These are phyloP conservation scores for Neoascia interrupta DNA, from an alignment of 2,888 invertebrate genomes.

Conservation along the genomic window DNA sequence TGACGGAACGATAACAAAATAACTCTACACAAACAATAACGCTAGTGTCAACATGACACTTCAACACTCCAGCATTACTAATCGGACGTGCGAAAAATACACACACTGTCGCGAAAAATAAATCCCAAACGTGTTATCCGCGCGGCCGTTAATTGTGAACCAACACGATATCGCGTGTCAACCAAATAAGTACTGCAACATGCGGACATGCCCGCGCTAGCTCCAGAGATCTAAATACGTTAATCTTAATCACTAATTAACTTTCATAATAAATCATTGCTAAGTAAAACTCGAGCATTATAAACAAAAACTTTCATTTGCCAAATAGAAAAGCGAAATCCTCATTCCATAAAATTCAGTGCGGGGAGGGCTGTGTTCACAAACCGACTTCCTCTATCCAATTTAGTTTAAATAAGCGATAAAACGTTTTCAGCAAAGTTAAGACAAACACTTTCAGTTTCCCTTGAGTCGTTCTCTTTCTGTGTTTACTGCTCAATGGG, in stretches of 20 bases:
- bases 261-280: slow-evolving; percentile 19
- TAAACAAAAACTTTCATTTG: slow-evolving; percentile 21
- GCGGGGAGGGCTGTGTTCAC: background rate
- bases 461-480: background rate
- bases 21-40: slow-evolving; percentile 24
- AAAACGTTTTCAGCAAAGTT: slow-evolving; percentile 3
- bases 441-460: slow-evolving; percentile 6
- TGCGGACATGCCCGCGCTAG: slow-evolving; percentile 5
- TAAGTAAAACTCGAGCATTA: slow-evolving; percentile 14
- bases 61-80: slow-evolving; percentile 6
- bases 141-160: slow-evolving; percentile 39
- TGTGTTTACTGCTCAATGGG: background rate
- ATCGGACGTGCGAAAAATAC: background rate
- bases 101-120: slow-evolving; percentile 24
- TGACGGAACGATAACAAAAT: slow-evolving; percentile 10
- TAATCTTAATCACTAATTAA: slow-evolving; percentile 17
- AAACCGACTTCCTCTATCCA: background rate
- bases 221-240: background rate
- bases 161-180: slow-evolving; percentile 52
- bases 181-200: slow-evolving; percentile 3
- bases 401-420: slow-evolving; percentile 2
- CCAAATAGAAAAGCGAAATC: background rate
- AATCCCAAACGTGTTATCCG: slow-evolving; percentile 33
- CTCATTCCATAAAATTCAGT: background rate
- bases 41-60: slow-evolving; percentile 32